Base-by-base conservation (phyloP, 35 echinoderm and acorn worm species). In the Apostichopus parvimensis region DNA sequence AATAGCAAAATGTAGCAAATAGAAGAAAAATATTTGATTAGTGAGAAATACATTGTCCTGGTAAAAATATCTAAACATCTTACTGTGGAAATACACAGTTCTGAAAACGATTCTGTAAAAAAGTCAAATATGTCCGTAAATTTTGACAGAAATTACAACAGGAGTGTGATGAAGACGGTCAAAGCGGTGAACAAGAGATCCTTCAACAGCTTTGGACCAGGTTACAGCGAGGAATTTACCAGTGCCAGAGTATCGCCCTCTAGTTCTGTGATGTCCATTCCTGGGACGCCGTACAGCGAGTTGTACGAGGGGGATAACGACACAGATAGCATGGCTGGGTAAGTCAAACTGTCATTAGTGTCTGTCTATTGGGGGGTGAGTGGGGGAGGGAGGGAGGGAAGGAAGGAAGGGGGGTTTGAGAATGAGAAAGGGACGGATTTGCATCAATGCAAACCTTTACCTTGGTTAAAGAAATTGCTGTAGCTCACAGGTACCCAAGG, bases 281-380 rank as follows among this genome's bases (percentile, higher is more conserved):
- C 93, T 54, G 95, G 95, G 8, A 93, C 94, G 18, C 86, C 86
- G 4, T 87, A 87, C 28, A 99, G 97, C 75, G 97, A 99, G 61
- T 75, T 94, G 93, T 99, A 96, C 82, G 93, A 96, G 78, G 97
- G 97, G 8, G 97, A 96, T 73, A 94, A 94, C 26, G 97, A 99
- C 57, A 91, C 87, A 10, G 92, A 94, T 55, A 95, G 94, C 59
- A 75, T 94, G 73, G 26, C 57, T 81, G 94, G 94, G 96, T 98
- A 79, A 86, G 94, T 97, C 66, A 24, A 18, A 8, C 8, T 61
- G 8, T 60, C 11, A 11, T 60, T 60, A 78, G 76, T 0, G 7
- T 78, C 8, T 23, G 76, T 78, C 9, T 9, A 12, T 78, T 8
- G 24, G 24, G 24, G 24, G 24, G 24, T 73, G 8, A 0, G 77